Percentiles rank a stretch among this genome's conserved stretches.
These are phyloP conservation scores for Periophthalmodon schlosseri DNA, from an alignment of 2,113 vertebrate species.

Conservation along the genomic window DNA sequence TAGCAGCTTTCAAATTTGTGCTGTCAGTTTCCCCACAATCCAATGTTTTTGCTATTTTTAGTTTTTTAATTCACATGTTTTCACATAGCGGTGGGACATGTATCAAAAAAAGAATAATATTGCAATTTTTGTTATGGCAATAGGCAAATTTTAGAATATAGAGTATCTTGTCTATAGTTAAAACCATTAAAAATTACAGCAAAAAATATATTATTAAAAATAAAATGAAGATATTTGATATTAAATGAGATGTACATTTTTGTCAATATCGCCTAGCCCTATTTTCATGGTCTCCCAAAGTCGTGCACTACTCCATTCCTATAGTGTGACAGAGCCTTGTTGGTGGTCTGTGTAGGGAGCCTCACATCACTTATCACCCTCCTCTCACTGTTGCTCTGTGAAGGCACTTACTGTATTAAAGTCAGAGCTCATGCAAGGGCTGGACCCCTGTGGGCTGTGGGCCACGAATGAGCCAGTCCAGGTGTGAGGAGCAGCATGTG, in stretches of 20 bases:
- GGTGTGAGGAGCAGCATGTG: slow-evolving; percentile 38
- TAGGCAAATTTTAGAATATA: too few species aligned
- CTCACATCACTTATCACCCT: slow-evolving; percentile 33
- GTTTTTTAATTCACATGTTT: not conserved
- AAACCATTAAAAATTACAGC: too few species aligned
- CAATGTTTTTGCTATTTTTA: not conserved
- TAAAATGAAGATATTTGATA: too few species aligned
- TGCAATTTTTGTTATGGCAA: too few species aligned
- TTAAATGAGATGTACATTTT: too few species aligned
- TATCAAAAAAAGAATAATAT: too few species aligned
- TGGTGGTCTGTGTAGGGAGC: slow-evolving; percentile 29
- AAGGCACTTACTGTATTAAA: slow-evolving; percentile 40
- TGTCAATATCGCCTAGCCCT: too few species aligned
- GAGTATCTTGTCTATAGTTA: too few species aligned
- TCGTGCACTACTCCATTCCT: not conserved
- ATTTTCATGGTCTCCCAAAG: not conserved
- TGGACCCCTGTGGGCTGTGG: slow-evolving; percentile 23
- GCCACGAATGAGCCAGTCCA: slow-evolving; percentile 30
- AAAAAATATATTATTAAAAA: too few species aligned
- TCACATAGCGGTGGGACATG: too few species aligned
- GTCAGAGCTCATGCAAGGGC: slow-evolving; percentile 17
- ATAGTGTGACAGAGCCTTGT: not conserved
- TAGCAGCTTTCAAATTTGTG: not conserved
- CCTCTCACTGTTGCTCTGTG: slow-evolving; percentile 18
- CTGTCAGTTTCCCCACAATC: not conserved